Base-by-base conservation (phyloP, 2,113 vertebrate genomes). In the Sinocyclocheilus grahami region DNA sequence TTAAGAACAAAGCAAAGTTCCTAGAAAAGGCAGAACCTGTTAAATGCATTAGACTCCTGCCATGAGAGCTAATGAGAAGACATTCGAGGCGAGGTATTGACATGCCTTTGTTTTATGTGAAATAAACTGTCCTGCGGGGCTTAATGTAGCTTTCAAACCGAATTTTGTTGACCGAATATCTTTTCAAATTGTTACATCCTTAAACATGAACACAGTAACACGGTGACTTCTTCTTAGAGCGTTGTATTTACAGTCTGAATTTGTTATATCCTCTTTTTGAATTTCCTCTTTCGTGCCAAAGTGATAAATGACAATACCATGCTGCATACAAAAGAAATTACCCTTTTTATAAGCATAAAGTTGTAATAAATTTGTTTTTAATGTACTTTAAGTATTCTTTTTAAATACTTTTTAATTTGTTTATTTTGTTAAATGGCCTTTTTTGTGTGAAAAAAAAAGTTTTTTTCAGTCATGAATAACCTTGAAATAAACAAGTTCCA, bases 11-110 rank as follows among this genome's bases (percentile, higher is more conserved):
- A 82, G 16, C 55, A 48, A 53, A 86, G 4, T 24, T 78, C 30
- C 53, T 55, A 80, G 78, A 30, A 60, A 80, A 81, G n/a, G 20
- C 51, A 33, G 30, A 60, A 60, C 65, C 9, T 74, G 39, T 42
- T 75, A 65, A 86, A 75, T 75, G 69, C 14, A 62, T 82, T 62
- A 30, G 53, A 71, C 39, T 58, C 48, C 63, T 58, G 76, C n/a
- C 24, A 30, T 51, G 51, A 39, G 33, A 79, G 48, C 30, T 79
- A 63, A 76, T 42, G 37, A 75, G n/a, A 62, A 76, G 37, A 22
- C n/a, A 77, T 77, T 63, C 13, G 7, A 85, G 55, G 72, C 16
- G 20, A 85, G 20, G 55, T 80, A 16, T 69, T 78, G 77, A 39
- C 20, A 60, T 78, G 18, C 18, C 2, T n/a, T 55, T 18, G 27